Percentiles rank a stretch among this genome's conserved stretches.
phyloP scores from a whole-genome alignment of 2,113 vertebrate species.

The Sinosuthora webbiana region DNA sequence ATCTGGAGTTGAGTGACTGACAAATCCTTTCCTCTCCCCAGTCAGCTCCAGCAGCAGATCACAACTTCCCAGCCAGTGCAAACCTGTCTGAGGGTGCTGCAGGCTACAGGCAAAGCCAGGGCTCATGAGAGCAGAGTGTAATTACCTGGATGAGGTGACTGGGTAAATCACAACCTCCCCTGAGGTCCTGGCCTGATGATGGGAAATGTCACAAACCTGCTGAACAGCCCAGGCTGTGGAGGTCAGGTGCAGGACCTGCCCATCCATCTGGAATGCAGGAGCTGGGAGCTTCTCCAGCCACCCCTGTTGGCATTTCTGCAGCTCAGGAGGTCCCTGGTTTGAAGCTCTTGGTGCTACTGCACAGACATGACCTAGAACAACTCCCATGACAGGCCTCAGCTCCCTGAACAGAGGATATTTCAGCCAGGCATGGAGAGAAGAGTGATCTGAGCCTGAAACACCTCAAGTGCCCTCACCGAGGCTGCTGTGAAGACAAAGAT shows the following conservation, averaged over 20 bases:
- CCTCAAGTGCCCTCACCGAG: neutral
- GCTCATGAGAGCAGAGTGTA: neutral
- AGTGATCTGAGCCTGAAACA: neutral
- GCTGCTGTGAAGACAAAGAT: neutral
- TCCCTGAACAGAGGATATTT: neutral
- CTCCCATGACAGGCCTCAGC: neutral
- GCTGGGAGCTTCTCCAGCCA: neutral
- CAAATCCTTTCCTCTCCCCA: neutral
- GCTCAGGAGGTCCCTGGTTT: neutral
- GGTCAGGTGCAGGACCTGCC: neutral
- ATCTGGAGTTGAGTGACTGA: neutral
- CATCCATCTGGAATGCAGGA: neutral
- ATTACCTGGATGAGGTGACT: neutral
- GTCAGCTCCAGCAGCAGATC: neutral
- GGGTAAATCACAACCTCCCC: neutral
- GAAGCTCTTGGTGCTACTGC: neutral
- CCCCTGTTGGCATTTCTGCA: neutral
- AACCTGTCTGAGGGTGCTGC: neutral
- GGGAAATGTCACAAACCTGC: neutral
- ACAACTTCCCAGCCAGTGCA: neutral
- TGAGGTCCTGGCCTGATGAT: neutral
- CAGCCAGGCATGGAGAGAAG: neutral
- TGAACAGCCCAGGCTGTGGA: accelerated
- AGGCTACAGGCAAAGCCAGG: neutral
- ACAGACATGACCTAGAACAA: accelerated